Evolutionary conservation across 2,113 vertebrate genomes (phyloP).

Genomic region (Panthera leo): DNA sequence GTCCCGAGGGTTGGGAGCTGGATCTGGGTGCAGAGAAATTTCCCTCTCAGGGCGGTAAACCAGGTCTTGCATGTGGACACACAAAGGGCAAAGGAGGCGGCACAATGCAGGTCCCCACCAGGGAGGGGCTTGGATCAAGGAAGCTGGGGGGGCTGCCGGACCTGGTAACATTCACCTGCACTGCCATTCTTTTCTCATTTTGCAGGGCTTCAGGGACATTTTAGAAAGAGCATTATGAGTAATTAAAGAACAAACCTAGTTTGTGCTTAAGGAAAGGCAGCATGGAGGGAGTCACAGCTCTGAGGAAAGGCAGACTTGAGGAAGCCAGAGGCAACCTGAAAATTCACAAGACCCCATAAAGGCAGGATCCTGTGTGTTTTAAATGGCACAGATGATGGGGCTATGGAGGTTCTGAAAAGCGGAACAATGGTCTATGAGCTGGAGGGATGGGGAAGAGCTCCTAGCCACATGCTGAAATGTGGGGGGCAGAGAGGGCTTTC

Average conservation of each 20-base stretch:
- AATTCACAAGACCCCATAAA: not conserved
- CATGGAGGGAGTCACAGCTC: not conserved
- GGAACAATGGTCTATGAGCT: not conserved
- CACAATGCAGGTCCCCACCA: fast-evolving
- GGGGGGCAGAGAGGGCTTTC: fast-evolving
- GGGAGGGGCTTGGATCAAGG: not conserved
- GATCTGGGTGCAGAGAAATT: not conserved
- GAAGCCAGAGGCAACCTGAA: not conserved
- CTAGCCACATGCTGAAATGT: not conserved
- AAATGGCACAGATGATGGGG: too few relatives aligned
- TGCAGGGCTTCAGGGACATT: not conserved
- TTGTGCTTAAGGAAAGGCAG: not conserved
- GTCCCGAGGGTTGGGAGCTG: not conserved
- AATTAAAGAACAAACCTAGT: not conserved
- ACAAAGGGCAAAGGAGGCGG: too few relatives aligned
- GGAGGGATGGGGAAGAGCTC: not conserved
- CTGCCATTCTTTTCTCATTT: not conserved
- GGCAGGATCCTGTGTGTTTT: not conserved
- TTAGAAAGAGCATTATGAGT: not conserved
- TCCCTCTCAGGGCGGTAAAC: not conserved
- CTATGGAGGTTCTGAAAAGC: not conserved
- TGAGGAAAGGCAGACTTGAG: not conserved
- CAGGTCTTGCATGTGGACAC: not conserved
- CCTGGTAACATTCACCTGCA: not conserved
- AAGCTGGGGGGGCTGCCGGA: not conserved